These are phyloP conservation scores for Agraylea sexmaculata DNA, from an alignment of 1,140 invertebrate genomes.

Conservation along the genomic window DNA sequence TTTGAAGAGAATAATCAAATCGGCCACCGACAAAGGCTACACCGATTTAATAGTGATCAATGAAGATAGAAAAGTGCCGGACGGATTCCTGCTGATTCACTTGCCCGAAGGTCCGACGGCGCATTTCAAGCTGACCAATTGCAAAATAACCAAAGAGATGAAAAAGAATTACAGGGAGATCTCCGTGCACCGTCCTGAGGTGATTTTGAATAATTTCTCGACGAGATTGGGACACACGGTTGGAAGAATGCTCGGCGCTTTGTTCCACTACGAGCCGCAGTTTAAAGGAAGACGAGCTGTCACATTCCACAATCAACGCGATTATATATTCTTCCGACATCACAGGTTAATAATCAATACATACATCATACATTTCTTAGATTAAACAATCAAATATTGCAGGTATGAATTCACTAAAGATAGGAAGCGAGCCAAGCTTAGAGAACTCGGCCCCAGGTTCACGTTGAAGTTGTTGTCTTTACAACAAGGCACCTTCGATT, in stretches of 20 bases:
- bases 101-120: conserved; percentile 93
- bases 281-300: conserved; percentile 86
- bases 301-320: conserved; percentile 97
- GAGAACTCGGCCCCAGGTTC: conserved; percentile 91
- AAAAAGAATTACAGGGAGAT: conserved; percentile 67
- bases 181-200: conserved; percentile 79
- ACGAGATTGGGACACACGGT: conserved; percentile 85
- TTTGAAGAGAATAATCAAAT: conserved; percentile 84
- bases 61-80: conserved; percentile 84
- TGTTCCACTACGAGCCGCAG: conserved; percentile 94
- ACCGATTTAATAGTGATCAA: conserved; percentile 91
- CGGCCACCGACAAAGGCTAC: conserved; percentile 61
- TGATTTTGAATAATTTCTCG: conserved; percentile 93
- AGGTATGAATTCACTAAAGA: conserved; percentile 87
- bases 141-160: conserved; percentile 71
- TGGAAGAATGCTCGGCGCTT: conserved; percentile 84
- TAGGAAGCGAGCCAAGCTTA: conserved; percentile 69
- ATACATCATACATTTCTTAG: no score
- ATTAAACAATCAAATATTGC: conserved; percentile 22
- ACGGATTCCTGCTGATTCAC: conserved; percentile 85
- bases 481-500: conserved; percentile 95
- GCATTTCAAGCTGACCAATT: conserved; percentile 70
- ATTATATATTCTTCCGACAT: conserved; percentile 98
- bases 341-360: conserved; percentile 84
- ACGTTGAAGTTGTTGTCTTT: conserved; percentile 85